Conservation (phyloP, 2,888 invertebrate species). For the Protodeltote pygarga region DNA sequence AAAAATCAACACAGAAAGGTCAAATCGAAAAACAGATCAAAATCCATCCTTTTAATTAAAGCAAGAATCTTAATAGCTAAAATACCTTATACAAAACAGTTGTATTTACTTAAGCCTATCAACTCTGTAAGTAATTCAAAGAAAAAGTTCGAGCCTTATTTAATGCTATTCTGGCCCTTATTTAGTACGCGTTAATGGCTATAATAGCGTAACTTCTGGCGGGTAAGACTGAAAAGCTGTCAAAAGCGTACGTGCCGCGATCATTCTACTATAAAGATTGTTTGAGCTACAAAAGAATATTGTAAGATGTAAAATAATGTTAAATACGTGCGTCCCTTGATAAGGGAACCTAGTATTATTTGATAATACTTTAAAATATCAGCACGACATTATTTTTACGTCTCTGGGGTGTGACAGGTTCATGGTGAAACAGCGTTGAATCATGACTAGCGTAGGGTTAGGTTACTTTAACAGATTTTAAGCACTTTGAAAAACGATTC, state of each 20-base stretch:
- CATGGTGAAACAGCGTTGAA: too few species aligned
- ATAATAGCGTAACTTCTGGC: constrained; percentile 44
- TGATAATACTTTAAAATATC: too few species aligned
- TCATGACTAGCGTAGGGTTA: constrained; percentile 1
- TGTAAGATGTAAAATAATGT: constrained; percentile 36
- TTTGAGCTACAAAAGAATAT: constrained; percentile 38
- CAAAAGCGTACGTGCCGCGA: constrained; percentile 40
- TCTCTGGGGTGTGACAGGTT: too few species aligned
- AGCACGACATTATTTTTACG: too few species aligned
- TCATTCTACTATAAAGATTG: constrained; percentile 39
- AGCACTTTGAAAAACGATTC: too few species aligned
- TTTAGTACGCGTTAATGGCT: constrained; percentile 36
- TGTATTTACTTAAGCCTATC: constrained; percentile 22
- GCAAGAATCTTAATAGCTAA: constrained; percentile 27
- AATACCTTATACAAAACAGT: constrained; percentile 34
- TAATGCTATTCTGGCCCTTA: constrained; percentile 32
- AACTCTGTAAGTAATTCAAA: constrained; percentile 25
- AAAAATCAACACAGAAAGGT: constrained; percentile 6
- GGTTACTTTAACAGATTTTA: constrained; percentile 2
- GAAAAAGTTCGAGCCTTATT: constrained; percentile 34
- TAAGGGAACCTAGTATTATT: too few species aligned
- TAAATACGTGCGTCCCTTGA: constrained; percentile 22
- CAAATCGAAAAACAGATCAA: constrained; percentile 16
- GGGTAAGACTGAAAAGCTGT: constrained; percentile 40
- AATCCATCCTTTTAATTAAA: constrained; percentile 31